Base-by-base conservation (phyloP, 2,113 vertebrate genomes). In the Baryphthengus martii region DNA sequence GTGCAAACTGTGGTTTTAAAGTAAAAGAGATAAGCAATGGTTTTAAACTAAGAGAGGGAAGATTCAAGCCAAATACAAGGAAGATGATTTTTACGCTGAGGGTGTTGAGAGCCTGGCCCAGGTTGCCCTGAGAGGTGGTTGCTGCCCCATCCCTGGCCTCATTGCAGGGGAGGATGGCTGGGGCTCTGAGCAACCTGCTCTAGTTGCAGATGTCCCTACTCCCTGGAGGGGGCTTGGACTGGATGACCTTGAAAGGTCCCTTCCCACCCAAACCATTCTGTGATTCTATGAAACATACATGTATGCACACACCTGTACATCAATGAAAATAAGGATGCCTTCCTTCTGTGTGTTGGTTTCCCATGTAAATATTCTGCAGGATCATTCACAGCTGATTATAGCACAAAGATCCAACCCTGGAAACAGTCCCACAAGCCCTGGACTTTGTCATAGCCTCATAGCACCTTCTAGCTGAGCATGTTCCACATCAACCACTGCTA, bases 311-410 rank as follows among this genome's bases (percentile, higher is more conserved):
- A 7, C 3, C 26, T 47, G 26, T 28, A 26, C 17, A 17, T 26
- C 24, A 19, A 5, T 20, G 31, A 83, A 79, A 88, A 45, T 6
- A 18, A 49, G 15, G 40, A 49, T 20, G 9, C 12, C 2, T 50
- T 44, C 39, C 47, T 66, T 39, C 26, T 6, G 5, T 21, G 17
- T 14, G 7, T 4, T 35, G 7, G 29, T 75, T 67, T 55, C 20
- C 26, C 31, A 6, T 3, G 3, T 13, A 49, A 73, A 74, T 4
- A 15, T 0, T 0, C 3, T 6, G 11, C 61, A 74, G 50, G 70
- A 12, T 13, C 42, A 74, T 20, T 31, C 61, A 75, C 16, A 50
- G 29, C 11, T 37, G 71, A 26, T 29, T 4, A 18, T 0, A 15
- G 21, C 47, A 25, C 1, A 1, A 45, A 31, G 24, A 40, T 13